Evolutionary conservation across 2,888 invertebrate genomes (phyloP).

Genomic region (Uropetala carovei): DNA sequence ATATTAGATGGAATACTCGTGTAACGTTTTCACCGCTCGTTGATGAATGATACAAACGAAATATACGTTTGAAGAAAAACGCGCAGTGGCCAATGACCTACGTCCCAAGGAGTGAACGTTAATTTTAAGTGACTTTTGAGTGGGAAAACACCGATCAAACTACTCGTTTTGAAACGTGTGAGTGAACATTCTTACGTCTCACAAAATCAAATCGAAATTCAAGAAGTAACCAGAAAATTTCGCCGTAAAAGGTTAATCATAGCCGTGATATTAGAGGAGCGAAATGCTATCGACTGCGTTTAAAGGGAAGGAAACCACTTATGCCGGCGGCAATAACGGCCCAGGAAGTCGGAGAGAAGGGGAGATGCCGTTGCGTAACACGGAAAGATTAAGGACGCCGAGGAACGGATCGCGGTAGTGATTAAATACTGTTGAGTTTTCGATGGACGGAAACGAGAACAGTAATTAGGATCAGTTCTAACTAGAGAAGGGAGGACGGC

Average conservation of each 20-base stretch:
- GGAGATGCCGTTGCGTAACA: not conserved
- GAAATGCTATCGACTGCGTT: not conserved
- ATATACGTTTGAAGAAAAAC: too few relatives aligned
- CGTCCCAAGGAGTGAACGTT: too few relatives aligned
- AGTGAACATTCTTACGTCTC: not conserved
- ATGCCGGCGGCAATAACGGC: not conserved
- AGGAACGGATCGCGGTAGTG: not conserved
- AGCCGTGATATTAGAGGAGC: not conserved
- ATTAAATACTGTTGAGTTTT: not conserved
- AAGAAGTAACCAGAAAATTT: not conserved
- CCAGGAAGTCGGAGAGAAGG: not conserved
- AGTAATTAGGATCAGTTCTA: not conserved
- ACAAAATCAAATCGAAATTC: not conserved
- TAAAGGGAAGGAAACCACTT: constrained; percentile 15
- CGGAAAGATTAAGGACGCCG: not conserved
- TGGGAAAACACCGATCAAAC: not conserved
- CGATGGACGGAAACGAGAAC: not conserved
- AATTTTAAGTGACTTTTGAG: not conserved
- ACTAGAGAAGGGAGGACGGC: not conserved
- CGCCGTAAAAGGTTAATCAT: not conserved
- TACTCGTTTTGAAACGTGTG: not conserved
- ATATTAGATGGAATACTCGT: too few relatives aligned
- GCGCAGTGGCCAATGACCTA: too few relatives aligned
- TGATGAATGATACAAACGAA: too few relatives aligned
- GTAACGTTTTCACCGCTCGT: too few relatives aligned